Evolutionary conservation across 2,797 vertebrate genomes (phyloP).

Genomic region (Megalops cyprinoides): DNA sequence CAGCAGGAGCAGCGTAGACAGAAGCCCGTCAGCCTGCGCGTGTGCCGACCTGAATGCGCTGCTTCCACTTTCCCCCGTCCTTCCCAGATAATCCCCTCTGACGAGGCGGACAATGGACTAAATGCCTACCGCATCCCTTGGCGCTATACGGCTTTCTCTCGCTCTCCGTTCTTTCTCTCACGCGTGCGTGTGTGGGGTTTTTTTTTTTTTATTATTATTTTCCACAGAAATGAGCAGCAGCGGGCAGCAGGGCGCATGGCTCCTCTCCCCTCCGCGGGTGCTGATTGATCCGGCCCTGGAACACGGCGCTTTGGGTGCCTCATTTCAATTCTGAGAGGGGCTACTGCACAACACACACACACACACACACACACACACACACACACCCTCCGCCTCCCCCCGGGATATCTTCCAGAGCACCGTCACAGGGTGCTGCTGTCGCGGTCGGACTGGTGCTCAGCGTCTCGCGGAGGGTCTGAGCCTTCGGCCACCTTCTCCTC

Average conservation of each 20-base stretch:
- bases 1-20: conserved; percentile 44
- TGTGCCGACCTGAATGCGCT: conserved; percentile 54
- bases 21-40: conserved; percentile 26
- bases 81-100: conserved; percentile 71
- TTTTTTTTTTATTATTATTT: conserved; percentile 14
- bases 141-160: conserved; percentile 35
- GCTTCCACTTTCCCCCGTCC: conserved; percentile 42
- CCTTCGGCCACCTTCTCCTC: conserved; percentile 42
- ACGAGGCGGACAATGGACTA: conserved; percentile 70
- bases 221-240: conserved; percentile 10
- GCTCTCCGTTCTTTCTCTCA: conserved; percentile 26
- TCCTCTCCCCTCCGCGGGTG: background rate
- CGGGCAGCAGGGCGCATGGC: conserved; percentile 1
- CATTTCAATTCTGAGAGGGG: background rate
- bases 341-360: background rate
- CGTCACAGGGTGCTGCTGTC: conserved; percentile 23
- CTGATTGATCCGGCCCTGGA: conserved; percentile 24
- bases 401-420: background rate
- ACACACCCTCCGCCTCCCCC: background rate
- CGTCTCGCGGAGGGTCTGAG: conserved; percentile 47
- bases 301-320: background rate
- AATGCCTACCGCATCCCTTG: conserved; percentile 57
- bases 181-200: background rate
- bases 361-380: background rate
- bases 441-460: conserved; percentile 41